Evolutionary conservation across 2,888 invertebrate genomes (phyloP), one percentile per base, ranked within the genome.

Genomic region (Bombylius discolor): DNA sequence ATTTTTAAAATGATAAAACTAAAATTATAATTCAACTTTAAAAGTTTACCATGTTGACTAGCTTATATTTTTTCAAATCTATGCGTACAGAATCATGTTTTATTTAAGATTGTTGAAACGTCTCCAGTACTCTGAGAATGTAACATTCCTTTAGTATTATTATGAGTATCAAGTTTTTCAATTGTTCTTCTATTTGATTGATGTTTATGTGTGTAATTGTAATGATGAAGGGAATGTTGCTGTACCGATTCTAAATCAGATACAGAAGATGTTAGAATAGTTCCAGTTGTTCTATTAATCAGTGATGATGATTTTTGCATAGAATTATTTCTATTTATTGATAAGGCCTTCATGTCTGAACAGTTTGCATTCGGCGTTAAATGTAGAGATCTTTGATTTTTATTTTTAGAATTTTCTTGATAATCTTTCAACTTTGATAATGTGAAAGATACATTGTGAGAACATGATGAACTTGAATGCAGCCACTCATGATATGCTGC

Each of bases 401-500:
- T 55, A 68, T 23, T 56, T 47, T 63, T 59, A 32, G 51, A 34
- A 51, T 60, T 58, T 52, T 63, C 60, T 39, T 63, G 59, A 59
- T 61, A 54, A 60, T 63, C 51, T 64, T 63, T 50, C 63, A 55
- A 58, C 52, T 61, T 62, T 47, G 58, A 56, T 45, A 58, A 52
- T 42, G 39, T 11, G 5, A 42, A 8, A 14, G 14, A 45, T 47
- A 55, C n/a, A 63, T 69, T 71, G 53, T 70, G 68, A 3, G 68
- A 68, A 51, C 74, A 74, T 51, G 76, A 73, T 11, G 77, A 70
- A 46, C 82, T 80, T 8, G 79, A 79, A 62, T 82, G 81, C 65
- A 93, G 76, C 85, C 89, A 95, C 67, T 90, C 89, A 75, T 95
- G 95, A 54, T 86, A 83, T 32, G 89, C 80, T 4, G 94, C 95